Conservation (phyloP, 2,888 invertebrate genomes). For the Autographa pulchrina region DNA sequence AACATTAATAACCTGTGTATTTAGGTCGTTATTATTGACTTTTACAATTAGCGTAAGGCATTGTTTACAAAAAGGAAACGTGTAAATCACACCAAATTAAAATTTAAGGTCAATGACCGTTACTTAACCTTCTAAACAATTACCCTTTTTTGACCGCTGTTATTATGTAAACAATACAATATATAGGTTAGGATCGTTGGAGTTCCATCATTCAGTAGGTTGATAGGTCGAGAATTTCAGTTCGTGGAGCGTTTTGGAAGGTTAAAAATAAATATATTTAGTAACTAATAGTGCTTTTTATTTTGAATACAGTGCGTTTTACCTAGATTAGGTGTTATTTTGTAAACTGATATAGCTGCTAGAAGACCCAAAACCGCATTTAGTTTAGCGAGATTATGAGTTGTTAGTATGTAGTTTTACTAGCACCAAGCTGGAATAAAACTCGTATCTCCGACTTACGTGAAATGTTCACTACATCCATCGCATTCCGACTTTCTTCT, state of each 20-base stretch:
- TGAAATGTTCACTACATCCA: constrained; percentile 84
- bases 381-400: neutral
- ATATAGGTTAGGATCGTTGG: neutral
- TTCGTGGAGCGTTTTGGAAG: constrained; percentile 21
- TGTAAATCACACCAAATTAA: neutral
- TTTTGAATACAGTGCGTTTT: neutral
- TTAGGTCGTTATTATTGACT: neutral
- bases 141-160: constrained; percentile 20
- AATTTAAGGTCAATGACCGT: constrained; percentile 27
- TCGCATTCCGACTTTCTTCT: constrained; percentile 86
- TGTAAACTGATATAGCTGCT: neutral
- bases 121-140: neutral
- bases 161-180: constrained; percentile 31
- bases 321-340: neutral
- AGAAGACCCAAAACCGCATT: neutral
- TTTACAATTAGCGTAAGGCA: constrained; percentile 6
- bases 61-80: neutral
- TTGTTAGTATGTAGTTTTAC: constrained; percentile 6
- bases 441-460: constrained; percentile 75
- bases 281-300: neutral
- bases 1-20: neutral
- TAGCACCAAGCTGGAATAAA: constrained; percentile 16
- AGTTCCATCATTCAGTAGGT: constrained; percentile 27
- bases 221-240: constrained; percentile 30
- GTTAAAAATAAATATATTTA: constrained; percentile 32